Conservation (phyloP, 1,140 invertebrate species). For the Eulimnadia texana region DNA sequence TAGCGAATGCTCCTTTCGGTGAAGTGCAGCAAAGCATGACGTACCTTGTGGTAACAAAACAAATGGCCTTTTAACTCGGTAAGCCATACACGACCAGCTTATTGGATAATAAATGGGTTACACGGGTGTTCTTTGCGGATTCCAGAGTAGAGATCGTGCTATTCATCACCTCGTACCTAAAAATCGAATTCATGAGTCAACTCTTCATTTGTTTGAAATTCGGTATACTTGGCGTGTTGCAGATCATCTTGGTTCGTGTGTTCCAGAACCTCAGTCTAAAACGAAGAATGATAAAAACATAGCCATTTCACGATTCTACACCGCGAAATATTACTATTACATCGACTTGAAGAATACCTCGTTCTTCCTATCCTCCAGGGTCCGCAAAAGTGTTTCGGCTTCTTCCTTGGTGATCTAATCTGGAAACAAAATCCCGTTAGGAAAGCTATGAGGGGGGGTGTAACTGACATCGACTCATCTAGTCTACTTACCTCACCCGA, state of each 20-base stretch:
- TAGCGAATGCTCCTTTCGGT: neutral
- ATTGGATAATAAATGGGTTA: neutral
- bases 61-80: neutral
- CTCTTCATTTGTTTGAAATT: neutral
- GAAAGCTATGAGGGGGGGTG: no score
- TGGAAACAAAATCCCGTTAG: neutral
- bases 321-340: neutral
- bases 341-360: neutral
- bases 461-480: no score
- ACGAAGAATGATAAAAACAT: neutral
- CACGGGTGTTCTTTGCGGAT: neutral
- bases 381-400: neutral
- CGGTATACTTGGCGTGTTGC: neutral
- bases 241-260: neutral
- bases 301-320: neutral
- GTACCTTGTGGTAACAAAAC: neutral
- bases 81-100: neutral
- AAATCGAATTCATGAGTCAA: neutral
- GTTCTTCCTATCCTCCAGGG: neutral
- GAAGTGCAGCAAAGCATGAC: neutral
- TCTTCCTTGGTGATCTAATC: neutral
- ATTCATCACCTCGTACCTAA: neutral
- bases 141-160: neutral
- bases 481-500: neutral
- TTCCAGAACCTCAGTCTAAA: neutral